Conservation (phyloP, 2,888 invertebrate species). For the Tridacna crocea region DNA sequence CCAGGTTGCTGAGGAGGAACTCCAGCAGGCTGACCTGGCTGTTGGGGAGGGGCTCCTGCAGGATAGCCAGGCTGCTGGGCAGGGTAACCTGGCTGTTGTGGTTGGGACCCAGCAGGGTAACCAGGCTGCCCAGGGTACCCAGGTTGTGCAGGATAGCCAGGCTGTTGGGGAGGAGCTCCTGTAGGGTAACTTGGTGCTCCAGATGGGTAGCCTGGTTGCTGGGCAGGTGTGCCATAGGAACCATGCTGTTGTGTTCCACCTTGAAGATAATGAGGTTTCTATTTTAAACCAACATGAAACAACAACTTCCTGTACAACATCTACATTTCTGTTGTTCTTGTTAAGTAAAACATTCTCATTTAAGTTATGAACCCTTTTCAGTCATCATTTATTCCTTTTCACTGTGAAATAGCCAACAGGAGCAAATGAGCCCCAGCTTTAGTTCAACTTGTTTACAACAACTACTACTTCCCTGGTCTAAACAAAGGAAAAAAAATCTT, state of each 20-base stretch:
- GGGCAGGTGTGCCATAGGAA: conserved; percentile 33
- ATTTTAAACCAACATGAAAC: no score
- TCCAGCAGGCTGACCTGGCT: conserved; percentile 25
- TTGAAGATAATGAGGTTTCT: conserved; percentile 17
- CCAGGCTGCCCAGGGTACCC: conserved; percentile 52
- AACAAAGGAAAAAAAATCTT: no score
- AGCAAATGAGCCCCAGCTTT: no score
- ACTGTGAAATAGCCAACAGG: no score
- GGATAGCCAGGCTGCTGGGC: conserved; percentile 57
- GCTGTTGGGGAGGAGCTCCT: conserved; percentile 46
- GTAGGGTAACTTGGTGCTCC: conserved; percentile 35
- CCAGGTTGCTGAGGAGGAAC: conserved; percentile 36
- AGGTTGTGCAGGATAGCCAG: conserved; percentile 36
- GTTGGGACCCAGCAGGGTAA: conserved; percentile 46
- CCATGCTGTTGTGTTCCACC: conserved; percentile 38
- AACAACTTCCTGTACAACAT: no score
- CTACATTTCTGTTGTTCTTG: no score
- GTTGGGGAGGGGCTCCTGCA: conserved; percentile 39
- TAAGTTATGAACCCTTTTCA: no score
- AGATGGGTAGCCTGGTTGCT: conserved; percentile 54
- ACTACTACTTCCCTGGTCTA: no score
- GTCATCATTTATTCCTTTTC: no score
- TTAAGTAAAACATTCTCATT: no score
- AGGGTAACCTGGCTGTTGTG: conserved; percentile 33
- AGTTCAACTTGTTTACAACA: no score